These are phyloP conservation scores for Gavialis gangeticus DNA, from an alignment of 2,113 vertebrate genomes.

Conservation along the genomic window DNA sequence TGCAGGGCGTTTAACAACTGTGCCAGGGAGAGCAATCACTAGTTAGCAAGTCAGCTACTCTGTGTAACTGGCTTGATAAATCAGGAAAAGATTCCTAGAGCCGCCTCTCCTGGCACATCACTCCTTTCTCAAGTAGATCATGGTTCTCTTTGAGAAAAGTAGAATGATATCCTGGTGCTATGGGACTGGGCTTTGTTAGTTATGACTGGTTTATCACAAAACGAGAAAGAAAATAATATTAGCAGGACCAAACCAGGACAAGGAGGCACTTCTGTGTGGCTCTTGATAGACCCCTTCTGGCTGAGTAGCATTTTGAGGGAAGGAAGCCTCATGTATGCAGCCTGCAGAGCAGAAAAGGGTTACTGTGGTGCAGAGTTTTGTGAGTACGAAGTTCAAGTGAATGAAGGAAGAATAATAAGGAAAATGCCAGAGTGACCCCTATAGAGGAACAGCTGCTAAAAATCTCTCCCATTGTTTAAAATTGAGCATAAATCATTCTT, in stretches of 20 bases:
- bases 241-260: not conserved
- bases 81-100: not conserved
- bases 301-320: not conserved
- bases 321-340: not conserved
- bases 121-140: not conserved
- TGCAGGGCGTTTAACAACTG: not conserved
- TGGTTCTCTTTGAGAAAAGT: not conserved
- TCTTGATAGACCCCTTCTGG: not conserved
- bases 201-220: not conserved
- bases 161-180: not conserved
- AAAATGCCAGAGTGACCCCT: not conserved
- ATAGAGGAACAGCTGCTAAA: not conserved
- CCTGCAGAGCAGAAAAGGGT: not conserved
- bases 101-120: not conserved
- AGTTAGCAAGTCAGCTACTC: not conserved
- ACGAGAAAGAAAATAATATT: not conserved
- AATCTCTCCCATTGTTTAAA: not conserved
- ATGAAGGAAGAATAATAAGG: not conserved
- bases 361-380: not conserved
- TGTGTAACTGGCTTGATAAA: not conserved
- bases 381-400: not conserved
- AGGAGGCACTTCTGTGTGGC: not conserved
- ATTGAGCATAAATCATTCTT: not conserved
- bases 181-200: not conserved
- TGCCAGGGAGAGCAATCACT: not conserved